Percentiles rank a stretch among this genome's conserved stretches.
These are phyloP conservation scores for Ectobius pallidus DNA, from an alignment of 2,888 invertebrate species.

Conservation along the genomic window DNA sequence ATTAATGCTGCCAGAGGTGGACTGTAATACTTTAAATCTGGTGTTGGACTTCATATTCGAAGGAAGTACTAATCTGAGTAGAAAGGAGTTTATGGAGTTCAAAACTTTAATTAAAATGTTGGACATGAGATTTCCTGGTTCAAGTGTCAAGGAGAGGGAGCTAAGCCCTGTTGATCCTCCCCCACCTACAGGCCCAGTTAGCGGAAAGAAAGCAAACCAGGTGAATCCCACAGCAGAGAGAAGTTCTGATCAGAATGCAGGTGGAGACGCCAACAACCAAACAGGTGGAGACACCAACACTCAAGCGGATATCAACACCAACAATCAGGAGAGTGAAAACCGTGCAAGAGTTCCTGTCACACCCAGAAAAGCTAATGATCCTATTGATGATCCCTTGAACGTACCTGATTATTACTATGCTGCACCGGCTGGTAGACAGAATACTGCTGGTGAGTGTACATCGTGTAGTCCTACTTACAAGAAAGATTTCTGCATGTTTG, in stretches of 20 bases:
- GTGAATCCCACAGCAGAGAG: not conserved
- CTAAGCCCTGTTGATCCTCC: not conserved
- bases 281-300: not conserved
- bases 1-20: not conserved
- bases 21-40: not conserved
- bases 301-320: not conserved
- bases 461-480: too few species aligned
- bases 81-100: not conserved
- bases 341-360: not conserved
- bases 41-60: not conserved
- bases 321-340: not conserved
- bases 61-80: not conserved
- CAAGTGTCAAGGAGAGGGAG: not conserved
- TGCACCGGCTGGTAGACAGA: too few species aligned
- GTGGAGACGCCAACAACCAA: not conserved
- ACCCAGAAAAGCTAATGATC: not conserved
- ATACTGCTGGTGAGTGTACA: too few species aligned
- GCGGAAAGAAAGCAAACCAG: too few species aligned
- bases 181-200: too few species aligned
- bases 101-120: not conserved
- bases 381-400: not conserved
- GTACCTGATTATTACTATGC: not conserved
- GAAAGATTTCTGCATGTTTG: too few species aligned
- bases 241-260: not conserved
- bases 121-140: not conserved